These are phyloP conservation scores for Dunckerocampus dactyliophorus DNA, from an alignment of 2,113 vertebrate genomes.

Conservation along the genomic window DNA sequence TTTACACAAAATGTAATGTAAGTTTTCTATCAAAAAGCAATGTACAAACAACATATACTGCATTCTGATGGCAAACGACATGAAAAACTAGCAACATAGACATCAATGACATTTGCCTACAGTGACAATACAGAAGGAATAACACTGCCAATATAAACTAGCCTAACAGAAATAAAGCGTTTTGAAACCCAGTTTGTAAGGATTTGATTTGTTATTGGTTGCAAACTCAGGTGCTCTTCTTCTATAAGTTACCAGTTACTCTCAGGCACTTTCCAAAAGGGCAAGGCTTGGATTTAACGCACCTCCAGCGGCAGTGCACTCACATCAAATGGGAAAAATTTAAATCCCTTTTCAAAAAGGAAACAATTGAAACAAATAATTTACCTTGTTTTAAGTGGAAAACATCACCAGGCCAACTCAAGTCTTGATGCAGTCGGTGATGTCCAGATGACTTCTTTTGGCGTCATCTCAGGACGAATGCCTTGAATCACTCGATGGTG, in stretches of 20 bases:
- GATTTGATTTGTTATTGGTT: slow-evolving; percentile 44
- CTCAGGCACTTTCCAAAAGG: slow-evolving; percentile 93
- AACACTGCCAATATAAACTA: slow-evolving; percentile 55
- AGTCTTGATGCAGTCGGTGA: slow-evolving; percentile 16
- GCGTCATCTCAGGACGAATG: background rate
- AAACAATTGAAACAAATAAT: background rate
- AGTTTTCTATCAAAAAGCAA: slow-evolving; percentile 47
- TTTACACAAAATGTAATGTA: slow-evolving; percentile 48
- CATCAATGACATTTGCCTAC: slow-evolving; percentile 60
- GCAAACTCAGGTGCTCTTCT: slow-evolving; percentile 43
- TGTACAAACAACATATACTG: slow-evolving; percentile 53
- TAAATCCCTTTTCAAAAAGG: background rate
- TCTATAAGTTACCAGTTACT: slow-evolving; percentile 51
- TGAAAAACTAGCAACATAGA: slow-evolving; percentile 64
- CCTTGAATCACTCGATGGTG: slow-evolving; percentile 81
- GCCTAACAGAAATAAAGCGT: slow-evolving; percentile 33
- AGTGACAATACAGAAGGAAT: slow-evolving; percentile 57
- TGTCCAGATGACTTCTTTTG: slow-evolving; percentile 14
- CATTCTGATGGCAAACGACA: slow-evolving; percentile 63
- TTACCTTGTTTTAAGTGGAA: slow-evolving; percentile 13
- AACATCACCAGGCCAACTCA: slow-evolving; percentile 16
- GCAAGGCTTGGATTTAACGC: slow-evolving; percentile 57
- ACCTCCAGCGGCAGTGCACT: slow-evolving; percentile 49
- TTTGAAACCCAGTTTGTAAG: slow-evolving; percentile 42
- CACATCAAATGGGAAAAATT: slow-evolving; percentile 55